Evolutionary conservation across 2,113 vertebrate species (phyloP).

Genomic region (Myiozetetes cayanensis): DNA sequence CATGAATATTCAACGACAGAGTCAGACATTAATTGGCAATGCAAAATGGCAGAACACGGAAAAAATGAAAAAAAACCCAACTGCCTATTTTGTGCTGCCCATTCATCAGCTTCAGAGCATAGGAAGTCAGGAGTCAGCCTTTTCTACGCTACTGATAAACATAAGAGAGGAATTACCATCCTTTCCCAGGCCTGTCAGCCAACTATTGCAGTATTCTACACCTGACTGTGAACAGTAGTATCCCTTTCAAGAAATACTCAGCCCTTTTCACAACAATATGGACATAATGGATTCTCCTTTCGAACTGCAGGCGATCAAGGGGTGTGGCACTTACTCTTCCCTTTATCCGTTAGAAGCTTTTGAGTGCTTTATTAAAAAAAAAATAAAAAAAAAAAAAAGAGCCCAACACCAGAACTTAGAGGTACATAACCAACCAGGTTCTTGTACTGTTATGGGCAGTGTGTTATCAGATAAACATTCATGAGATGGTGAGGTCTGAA

Average conservation of each 20-base stretch:
- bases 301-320: background rate
- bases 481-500: background rate
- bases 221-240: background rate
- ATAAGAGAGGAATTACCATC: background rate
- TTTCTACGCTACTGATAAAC: background rate
- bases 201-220: background rate
- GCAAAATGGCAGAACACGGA: conserved; percentile 32
- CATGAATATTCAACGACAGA: conserved; percentile 54
- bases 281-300: background rate
- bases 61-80: background rate
- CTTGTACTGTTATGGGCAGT: background rate
- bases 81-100: background rate
- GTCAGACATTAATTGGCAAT: conserved; percentile 44
- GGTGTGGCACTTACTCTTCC: background rate
- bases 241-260: background rate
- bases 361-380: background rate
- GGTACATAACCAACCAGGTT: background rate
- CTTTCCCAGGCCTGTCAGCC: background rate
- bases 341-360: background rate
- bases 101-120: background rate
- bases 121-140: background rate
- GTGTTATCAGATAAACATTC: background rate
- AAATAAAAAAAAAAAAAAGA: background rate
- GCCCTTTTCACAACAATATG: background rate
- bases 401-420: background rate